Base-by-base conservation (phyloP, 2,888 invertebrate genomes). In the Dimorphilus gyrociliatus region DNA sequence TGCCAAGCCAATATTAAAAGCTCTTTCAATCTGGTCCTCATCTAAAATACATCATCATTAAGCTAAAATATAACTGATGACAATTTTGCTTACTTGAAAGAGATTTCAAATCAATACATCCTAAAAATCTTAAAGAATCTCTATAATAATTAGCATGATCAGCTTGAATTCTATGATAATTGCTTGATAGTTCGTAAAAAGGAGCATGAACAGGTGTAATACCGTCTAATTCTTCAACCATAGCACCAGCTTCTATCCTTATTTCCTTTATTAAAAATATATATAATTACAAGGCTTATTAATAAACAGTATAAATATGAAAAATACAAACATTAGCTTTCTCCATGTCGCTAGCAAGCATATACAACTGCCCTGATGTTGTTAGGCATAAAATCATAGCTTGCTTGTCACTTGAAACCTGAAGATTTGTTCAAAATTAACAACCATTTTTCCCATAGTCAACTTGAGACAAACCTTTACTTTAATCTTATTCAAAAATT, bases 161-260 rank as follows among this genome's bases (percentile, higher is more conserved):
- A 26, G 59, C 56, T 46, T 55, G 52, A 17, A 77, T 74, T 63
- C 80, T 73, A 60, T 88, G 86, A 51, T 88, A 81, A 46, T 85
- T 80, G 2, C 86, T 84, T 3, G 88, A 85, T 2, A 92, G 68
- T 44, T 85, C 75, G 54, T 90, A 94, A 63, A 84, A 94, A 51
- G 84, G 72, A 16, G 85, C 86, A 54, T 94, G 92, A 0, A 92
- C 88, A 0, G 82, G 71, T 0, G 86, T 85, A 3, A 92, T 76
- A 16, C 88, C 88, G 53, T 90, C 86, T 0, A 84, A 76, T 45
- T 78, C 78, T 47, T 88, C 85, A 12, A 94, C 65, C 12, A 80
- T 73, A 16, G 72, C 73, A 47, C 84, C 81, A 8, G 86, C 72
- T 44, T 84, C 78, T 45, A 84, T 82, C 24, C 90, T 81, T 25